These are phyloP conservation scores for Calyptommatus sinebrachiatus DNA, from an alignment of 2,113 vertebrate genomes.

Conservation along the genomic window DNA sequence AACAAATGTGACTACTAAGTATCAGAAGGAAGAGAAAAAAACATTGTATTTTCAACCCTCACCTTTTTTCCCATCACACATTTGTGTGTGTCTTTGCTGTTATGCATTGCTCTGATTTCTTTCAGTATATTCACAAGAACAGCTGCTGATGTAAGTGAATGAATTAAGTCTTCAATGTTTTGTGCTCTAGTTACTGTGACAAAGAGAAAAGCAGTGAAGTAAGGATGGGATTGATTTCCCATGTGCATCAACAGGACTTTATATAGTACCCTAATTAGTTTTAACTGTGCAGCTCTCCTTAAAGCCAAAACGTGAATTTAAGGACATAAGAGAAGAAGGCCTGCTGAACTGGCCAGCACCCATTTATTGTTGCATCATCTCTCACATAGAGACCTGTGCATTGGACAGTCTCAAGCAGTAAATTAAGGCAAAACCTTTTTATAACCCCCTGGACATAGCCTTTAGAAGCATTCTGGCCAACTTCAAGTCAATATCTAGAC, in stretches of 20 bases:
- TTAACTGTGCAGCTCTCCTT: neutral
- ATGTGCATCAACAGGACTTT: slow-evolving; percentile 12
- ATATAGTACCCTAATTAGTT: slow-evolving; percentile 11
- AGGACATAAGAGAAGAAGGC: no score
- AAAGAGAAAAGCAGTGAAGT: neutral
- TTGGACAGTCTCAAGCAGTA: no score
- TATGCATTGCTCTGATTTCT: slow-evolving; percentile 25
- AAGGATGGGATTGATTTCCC: slow-evolving; percentile 1
- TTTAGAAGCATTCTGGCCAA: no score
- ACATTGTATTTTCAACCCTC: neutral
- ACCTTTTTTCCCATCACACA: neutral
- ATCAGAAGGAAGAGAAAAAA: neutral
- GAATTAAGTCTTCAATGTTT: slow-evolving; percentile 6
- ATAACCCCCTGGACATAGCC: no score
- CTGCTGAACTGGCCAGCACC: no score
- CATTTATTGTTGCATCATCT: no score
- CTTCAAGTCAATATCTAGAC: no score
- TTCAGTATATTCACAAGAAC: slow-evolving; percentile 13
- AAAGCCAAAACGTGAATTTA: no score
- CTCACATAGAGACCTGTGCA: no score
- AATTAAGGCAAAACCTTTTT: no score
- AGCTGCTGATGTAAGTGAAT: slow-evolving; percentile 12
- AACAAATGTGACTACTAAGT: neutral
- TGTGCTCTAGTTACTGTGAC: neutral
- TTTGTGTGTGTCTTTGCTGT: slow-evolving; percentile 10